Percentiles rank a stretch among this genome's conserved stretches.
Evolutionary conservation across 2,888 invertebrate species (phyloP).

Genomic region (Chymomyza procnemis): DNA sequence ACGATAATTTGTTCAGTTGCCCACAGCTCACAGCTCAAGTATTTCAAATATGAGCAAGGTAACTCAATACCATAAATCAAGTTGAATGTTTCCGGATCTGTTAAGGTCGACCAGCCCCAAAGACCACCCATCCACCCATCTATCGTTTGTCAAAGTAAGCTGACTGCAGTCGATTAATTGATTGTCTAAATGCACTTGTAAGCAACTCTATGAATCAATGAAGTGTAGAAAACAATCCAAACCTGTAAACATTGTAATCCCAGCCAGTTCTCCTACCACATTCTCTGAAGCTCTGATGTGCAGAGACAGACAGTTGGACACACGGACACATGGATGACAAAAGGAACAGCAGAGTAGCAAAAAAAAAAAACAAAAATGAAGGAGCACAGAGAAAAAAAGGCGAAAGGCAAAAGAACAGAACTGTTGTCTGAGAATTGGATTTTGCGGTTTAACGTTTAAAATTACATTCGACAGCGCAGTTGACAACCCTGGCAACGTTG

Average conservation of each 20-base stretch:
- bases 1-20: conserved; percentile 10
- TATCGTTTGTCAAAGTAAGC: conserved; percentile 5
- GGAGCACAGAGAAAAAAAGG: conserved; percentile 32
- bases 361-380: conserved; percentile 29
- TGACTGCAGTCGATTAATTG: conserved; percentile 66
- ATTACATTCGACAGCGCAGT: conserved; percentile 71
- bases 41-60: conserved; percentile 52
- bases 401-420: conserved; percentile 28
- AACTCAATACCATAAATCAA: conserved; percentile 67
- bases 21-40: background rate
- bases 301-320: background rate
- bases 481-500: conserved; percentile 43
- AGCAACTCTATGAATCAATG: conserved; percentile 70
- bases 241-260: conserved; percentile 45
- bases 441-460: conserved; percentile 72
- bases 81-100: conserved; percentile 43
- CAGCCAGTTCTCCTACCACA: background rate
- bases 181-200: conserved; percentile 74
- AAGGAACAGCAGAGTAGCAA: background rate
- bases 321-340: background rate
- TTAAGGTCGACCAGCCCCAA: too few species aligned
- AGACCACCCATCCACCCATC: background rate
- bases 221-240: conserved; percentile 67
- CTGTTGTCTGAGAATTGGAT: conserved; percentile 70
- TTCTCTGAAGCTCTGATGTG: background rate